Percentiles rank a stretch among this genome's conserved stretches.
phyloP scores from a whole-genome alignment of 2,113 vertebrate species.

The Tauraco erythrolophus region DNA sequence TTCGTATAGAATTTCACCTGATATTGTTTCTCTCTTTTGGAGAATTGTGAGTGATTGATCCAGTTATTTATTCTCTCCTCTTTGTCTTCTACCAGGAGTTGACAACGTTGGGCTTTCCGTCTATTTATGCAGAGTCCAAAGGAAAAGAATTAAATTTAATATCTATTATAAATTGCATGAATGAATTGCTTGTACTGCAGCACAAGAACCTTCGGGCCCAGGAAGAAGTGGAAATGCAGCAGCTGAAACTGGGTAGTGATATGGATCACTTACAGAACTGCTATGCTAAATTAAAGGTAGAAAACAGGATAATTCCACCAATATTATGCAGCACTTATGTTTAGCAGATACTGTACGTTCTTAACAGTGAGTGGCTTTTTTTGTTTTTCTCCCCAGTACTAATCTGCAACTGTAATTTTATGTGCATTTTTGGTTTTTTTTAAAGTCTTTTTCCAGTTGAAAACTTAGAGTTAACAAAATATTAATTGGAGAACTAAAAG shows the following conservation, averaged over 20 bases:
- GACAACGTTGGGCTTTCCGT: slow-evolving; percentile 86
- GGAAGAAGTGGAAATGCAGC: slow-evolving; percentile 89
- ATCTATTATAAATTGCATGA: slow-evolving; percentile 87
- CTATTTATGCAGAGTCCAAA: slow-evolving; percentile 81
- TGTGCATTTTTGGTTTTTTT: not conserved
- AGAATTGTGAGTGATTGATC: not conserved
- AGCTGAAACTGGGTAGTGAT: slow-evolving; percentile 87
- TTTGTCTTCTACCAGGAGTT: slow-evolving; percentile 83
- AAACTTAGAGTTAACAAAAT: not conserved
- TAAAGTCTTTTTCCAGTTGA: not conserved
- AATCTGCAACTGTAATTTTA: not conserved
- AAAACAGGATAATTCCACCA: not conserved
- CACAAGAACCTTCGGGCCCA: slow-evolving; percentile 82
- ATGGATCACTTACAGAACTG: slow-evolving; percentile 90
- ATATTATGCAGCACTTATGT: not conserved
- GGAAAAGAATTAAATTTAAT: slow-evolving; percentile 80
- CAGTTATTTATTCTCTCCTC: not conserved
- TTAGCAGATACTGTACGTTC: not conserved
- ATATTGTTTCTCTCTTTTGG: not conserved
- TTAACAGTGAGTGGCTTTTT: not conserved
- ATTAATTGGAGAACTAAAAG: not conserved
- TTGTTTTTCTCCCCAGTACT: not conserved
- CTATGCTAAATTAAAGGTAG: slow-evolving; percentile 91
- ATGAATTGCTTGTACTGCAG: slow-evolving; percentile 89
- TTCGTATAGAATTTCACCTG: not conserved